Conservation (phyloP, 1,140 invertebrate species). For the Ceratosolen fusciceps region DNA sequence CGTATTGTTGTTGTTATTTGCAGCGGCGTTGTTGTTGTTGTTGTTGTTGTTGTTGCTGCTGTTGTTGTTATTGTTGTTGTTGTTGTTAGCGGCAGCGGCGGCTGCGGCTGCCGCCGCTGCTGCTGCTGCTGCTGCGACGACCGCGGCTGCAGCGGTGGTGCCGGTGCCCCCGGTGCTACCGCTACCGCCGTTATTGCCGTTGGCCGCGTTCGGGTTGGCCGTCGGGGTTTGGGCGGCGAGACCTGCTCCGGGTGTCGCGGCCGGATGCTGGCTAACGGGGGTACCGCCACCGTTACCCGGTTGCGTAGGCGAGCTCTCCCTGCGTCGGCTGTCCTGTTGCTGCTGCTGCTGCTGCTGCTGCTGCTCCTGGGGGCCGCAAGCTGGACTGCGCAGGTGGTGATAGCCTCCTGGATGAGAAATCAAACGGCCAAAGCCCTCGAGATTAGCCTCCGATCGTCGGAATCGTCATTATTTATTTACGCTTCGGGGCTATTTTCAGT, state of each 20-base stretch:
- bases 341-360: conserved; percentile 72
- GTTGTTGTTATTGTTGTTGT: conserved; percentile 60
- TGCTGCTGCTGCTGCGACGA: conserved; percentile 62
- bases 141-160: background rate
- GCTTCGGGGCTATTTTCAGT: too few species aligned
- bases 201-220: conserved; percentile 58
- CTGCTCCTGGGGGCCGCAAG: conserved; percentile 58
- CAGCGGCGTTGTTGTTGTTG: conserved; percentile 44
- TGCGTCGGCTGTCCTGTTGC: conserved; percentile 69
- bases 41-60: conserved; percentile 58
- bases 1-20: conserved; percentile 68
- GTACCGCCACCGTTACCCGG: conserved; percentile 56
- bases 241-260: conserved; percentile 3
- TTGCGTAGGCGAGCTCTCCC: conserved; percentile 42
- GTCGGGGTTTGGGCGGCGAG: conserved; percentile 53
- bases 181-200: conserved; percentile 10
- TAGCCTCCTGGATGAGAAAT: conserved; percentile 70
- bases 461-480: too few species aligned
- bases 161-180: background rate
- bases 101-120: conserved; percentile 68
- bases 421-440: background rate
- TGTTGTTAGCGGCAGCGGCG: background rate
- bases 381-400: conserved; percentile 72
- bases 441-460: too few species aligned
- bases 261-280: conserved; percentile 54